Evolutionary conservation across 1,140 invertebrate species (phyloP).

Genomic region (Heliothis subflexa): DNA sequence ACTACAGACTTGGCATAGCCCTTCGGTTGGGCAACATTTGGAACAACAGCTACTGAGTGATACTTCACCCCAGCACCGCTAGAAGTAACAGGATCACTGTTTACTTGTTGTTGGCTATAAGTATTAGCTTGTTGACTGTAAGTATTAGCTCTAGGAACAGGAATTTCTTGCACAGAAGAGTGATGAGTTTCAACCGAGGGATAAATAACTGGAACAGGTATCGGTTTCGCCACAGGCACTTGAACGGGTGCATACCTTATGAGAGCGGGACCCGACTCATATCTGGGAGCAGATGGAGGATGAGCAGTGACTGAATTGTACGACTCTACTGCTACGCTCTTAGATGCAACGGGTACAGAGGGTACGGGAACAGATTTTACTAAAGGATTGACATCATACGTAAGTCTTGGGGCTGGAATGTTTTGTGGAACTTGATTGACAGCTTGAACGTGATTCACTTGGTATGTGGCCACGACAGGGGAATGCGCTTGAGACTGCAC

Average conservation of each 20-base stretch:
- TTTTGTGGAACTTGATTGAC: not conserved
- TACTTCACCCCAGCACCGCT: not conserved
- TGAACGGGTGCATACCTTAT: no score
- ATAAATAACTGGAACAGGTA: conserved; percentile 17
- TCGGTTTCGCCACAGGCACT: not conserved
- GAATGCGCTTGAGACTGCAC: not conserved
- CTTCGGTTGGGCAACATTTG: not conserved
- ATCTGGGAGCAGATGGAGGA: conserved; percentile 5
- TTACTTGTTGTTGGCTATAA: not conserved
- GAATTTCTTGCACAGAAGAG: not conserved
- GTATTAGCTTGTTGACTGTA: no score
- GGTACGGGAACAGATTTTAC: not conserved
- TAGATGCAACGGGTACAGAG: not conserved
- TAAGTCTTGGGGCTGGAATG: not conserved
- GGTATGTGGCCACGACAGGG: not conserved
- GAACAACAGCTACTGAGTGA: not conserved
- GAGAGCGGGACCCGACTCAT: not conserved
- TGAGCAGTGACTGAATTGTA: conserved; percentile 8
- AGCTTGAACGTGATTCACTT: not conserved
- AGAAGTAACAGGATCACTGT: not conserved
- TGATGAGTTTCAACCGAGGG: not conserved
- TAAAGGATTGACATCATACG: not conserved
- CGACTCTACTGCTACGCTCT: conserved; percentile 18
- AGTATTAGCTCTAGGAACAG: not conserved
- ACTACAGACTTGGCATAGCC: conserved; percentile 17